Percentiles rank a stretch among this genome's conserved stretches.
Evolutionary conservation across 2,888 invertebrate genomes (phyloP).

Genomic region (Lucinisca nassula): DNA sequence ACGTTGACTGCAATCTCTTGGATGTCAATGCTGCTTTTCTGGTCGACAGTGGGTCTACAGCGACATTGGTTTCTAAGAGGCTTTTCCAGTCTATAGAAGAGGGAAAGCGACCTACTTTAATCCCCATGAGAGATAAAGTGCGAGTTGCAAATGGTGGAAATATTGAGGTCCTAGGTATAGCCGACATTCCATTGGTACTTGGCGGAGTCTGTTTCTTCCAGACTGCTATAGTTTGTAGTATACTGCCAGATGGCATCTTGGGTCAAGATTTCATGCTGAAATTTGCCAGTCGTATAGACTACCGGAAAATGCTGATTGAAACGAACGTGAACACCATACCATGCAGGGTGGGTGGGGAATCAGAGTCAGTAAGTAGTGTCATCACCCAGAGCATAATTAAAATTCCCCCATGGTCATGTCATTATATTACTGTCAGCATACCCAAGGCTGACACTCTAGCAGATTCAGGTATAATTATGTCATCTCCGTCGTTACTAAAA

Average conservation of each 20-base stretch:
- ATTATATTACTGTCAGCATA: background rate
- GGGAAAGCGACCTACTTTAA: too few species aligned
- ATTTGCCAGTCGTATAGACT: background rate
- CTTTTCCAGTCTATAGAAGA: background rate
- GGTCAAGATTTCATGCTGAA: slow-evolving; percentile 8
- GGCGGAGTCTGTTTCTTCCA: background rate
- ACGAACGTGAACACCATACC: background rate
- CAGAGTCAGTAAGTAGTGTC: background rate
- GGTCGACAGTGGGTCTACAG: too few species aligned
- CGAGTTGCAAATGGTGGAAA: background rate
- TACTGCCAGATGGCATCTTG: background rate
- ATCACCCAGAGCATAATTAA: background rate
- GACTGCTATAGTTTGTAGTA: too few species aligned
- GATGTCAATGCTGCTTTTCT: too few species aligned
- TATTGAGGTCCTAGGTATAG: background rate
- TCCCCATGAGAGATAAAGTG: background rate
- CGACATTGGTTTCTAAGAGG: slow-evolving; percentile 36
- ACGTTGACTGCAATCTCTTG: too few species aligned
- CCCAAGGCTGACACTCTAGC: background rate
- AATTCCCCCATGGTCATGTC: background rate
- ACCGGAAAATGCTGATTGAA: background rate
- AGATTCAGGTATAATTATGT: background rate
- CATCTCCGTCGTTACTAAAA: background rate
- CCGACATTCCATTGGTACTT: background rate
- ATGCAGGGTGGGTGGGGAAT: background rate